phyloP scores from a whole-genome alignment of 2,888 invertebrate species.

The Alsophila aescularia region DNA sequence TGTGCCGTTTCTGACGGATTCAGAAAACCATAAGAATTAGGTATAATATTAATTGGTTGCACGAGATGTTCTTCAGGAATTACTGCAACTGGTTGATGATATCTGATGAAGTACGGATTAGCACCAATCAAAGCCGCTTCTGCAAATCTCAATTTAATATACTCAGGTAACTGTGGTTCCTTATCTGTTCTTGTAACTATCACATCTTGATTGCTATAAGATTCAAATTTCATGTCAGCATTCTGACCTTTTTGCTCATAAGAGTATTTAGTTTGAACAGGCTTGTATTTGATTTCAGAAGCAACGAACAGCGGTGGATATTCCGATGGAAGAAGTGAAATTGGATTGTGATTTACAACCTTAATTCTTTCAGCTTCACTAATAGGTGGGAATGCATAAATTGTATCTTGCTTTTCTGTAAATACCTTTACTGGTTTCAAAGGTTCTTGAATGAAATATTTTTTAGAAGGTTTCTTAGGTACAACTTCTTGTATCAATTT shows the following conservation, averaged over 20 bases:
- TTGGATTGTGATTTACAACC: slow-evolving; percentile 2
- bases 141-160: slow-evolving; percentile 41
- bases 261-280: slow-evolving; percentile 42
- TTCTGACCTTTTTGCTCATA: slow-evolving; percentile 47
- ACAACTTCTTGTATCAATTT: slow-evolving; percentile 24
- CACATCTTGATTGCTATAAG: slow-evolving; percentile 41
- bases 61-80: not conserved
- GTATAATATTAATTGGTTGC: slow-evolving; percentile 7
- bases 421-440: slow-evolving; percentile 1
- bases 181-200: slow-evolving; percentile 41
- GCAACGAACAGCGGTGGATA: slow-evolving; percentile 19
- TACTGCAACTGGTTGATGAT: slow-evolving; percentile 2
- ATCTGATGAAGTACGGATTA: slow-evolving; percentile 10
- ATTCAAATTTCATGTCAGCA: slow-evolving; percentile 43
- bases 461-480: slow-evolving; percentile 11
- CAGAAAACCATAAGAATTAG: slow-evolving; percentile 2
- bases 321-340: slow-evolving; percentile 7
- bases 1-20: not conserved
- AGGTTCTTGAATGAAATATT: slow-evolving; percentile 10
- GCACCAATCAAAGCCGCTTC: slow-evolving; percentile 34
- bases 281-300: slow-evolving; percentile 16
- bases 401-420: slow-evolving; percentile 12
- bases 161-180: slow-evolving; percentile 39
- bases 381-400: slow-evolving; percentile 3
- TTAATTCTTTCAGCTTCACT: slow-evolving; percentile 1